These are phyloP conservation scores for Ctenosaura bakeri DNA, from an alignment of 2,797 vertebrate genomes.

Conservation along the genomic window DNA sequence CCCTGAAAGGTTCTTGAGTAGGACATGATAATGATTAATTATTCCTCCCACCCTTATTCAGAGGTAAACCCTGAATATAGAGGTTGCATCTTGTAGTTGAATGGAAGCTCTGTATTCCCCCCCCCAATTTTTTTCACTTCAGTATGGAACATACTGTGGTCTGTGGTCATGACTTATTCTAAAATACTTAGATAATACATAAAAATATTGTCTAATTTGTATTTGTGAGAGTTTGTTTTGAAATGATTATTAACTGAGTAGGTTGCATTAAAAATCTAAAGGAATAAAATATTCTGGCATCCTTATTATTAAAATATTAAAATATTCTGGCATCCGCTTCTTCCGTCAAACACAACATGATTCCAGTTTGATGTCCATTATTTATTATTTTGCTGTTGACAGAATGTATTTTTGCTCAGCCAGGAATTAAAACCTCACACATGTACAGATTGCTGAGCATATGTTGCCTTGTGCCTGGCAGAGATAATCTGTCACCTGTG, in stretches of 20 bases:
- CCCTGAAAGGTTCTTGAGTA: not conserved
- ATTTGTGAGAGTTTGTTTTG: not conserved
- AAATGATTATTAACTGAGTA: not conserved
- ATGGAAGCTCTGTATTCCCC: not conserved
- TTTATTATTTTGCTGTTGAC: conserved; percentile 53
- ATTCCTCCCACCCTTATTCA: not conserved
- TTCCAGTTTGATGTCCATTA: conserved; percentile 7
- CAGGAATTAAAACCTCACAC: conserved; percentile 10
- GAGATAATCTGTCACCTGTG: conserved; percentile 36
- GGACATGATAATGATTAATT: not conserved
- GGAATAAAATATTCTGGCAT: not conserved
- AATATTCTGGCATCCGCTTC: not conserved
- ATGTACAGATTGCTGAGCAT: conserved; percentile 9
- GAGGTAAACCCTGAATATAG: not conserved
- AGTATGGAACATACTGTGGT: not conserved
- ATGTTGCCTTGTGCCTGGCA: conserved; percentile 35
- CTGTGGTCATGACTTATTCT: not conserved
- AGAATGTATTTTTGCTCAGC: conserved; percentile 37
- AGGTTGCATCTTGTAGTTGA: too few species aligned
- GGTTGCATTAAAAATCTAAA: conserved; percentile 4
- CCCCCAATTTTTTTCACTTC: not conserved
- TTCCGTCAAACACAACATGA: conserved; percentile 13
- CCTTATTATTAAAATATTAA: not conserved
- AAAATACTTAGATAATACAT: not conserved
- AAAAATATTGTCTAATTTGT: not conserved